Evolutionary conservation across 2,113 vertebrate species (phyloP).

Genomic region (Gadus chalcogrammus): DNA sequence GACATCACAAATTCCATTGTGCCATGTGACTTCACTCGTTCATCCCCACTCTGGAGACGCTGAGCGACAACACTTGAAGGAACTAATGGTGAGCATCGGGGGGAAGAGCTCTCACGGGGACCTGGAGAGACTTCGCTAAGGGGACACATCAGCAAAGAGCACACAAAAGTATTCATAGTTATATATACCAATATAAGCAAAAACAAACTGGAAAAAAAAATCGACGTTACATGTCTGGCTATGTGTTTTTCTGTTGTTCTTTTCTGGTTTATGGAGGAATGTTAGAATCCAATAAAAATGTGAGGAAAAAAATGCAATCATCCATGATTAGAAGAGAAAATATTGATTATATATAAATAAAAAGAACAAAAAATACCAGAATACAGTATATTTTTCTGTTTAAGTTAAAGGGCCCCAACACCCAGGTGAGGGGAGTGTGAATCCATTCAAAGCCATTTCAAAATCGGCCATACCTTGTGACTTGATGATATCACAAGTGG

Average conservation of each 20-base stretch:
- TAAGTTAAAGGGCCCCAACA: too few species aligned
- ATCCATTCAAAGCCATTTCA: too few species aligned
- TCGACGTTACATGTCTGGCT: conserved; percentile 61
- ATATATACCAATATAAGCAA: conserved; percentile 4
- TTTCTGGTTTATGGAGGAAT: conserved; percentile 52
- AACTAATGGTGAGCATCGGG: conserved; percentile 8
- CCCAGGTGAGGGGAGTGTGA: too few species aligned
- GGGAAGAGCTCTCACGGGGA: background rate
- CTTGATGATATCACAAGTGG: too few species aligned
- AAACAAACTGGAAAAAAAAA: conserved; percentile 43
- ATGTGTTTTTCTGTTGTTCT: conserved; percentile 60
- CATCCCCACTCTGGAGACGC: conserved; percentile 47
- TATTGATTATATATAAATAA: conserved; percentile 21
- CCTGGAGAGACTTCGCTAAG: background rate
- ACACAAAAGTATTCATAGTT: background rate
- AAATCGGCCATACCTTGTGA: too few species aligned
- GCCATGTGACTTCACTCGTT: conserved; percentile 42
- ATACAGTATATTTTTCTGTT: background rate
- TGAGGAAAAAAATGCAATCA: conserved; percentile 34
- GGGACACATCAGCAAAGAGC: background rate
- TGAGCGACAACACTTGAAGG: conserved; percentile 17
- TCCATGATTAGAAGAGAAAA: conserved; percentile 34
- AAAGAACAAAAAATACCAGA: conserved; percentile 11
- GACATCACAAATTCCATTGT: conserved; percentile 45
- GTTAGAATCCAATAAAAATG: conserved; percentile 38